These are phyloP conservation scores for Horisme vitalbata DNA, from an alignment of 2,888 invertebrate genomes.

Conservation along the genomic window DNA sequence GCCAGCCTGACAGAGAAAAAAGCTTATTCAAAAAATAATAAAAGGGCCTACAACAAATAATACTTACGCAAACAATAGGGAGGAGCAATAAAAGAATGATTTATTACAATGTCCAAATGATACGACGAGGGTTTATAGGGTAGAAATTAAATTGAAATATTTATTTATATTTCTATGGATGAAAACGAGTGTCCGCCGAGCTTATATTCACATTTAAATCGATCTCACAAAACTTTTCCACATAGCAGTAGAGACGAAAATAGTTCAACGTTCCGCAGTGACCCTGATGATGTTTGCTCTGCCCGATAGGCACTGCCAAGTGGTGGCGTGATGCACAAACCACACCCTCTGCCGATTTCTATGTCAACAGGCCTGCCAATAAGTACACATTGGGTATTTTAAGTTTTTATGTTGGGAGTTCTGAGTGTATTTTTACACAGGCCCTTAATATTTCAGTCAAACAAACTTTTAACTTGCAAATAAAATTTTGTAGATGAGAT, in stretches of 20 bases:
- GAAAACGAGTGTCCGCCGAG: neutral
- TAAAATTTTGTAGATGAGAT: constrained; percentile 23
- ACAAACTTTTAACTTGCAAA: constrained; percentile 25
- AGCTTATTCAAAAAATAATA: constrained; percentile 43
- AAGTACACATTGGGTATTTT: constrained; percentile 17
- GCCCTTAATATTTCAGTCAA: constrained; percentile 15
- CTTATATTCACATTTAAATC: neutral
- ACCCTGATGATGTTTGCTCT: constrained; percentile 34
- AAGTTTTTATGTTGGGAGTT: no score
- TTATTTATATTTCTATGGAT: constrained; percentile 4
- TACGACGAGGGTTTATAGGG: constrained; percentile 42
- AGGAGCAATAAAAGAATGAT: constrained; percentile 68
- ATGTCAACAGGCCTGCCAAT: constrained; percentile 26
- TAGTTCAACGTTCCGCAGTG: constrained; percentile 14
- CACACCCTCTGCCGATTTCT: constrained; percentile 39
- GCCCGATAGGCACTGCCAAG: constrained; percentile 47
- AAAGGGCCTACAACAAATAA: constrained; percentile 58
- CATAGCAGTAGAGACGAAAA: constrained; percentile 10
- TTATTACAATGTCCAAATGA: constrained; percentile 64
- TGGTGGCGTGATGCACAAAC: constrained; percentile 41
- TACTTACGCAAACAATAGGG: constrained; percentile 59
- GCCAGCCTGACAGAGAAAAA: constrained; percentile 38
- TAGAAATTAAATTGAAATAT: constrained; percentile 11
- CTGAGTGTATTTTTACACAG: constrained; percentile 7
- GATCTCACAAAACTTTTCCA: neutral